Conservation (phyloP, 2,113 vertebrate genomes). For the Tachuris rubrigastra region DNA sequence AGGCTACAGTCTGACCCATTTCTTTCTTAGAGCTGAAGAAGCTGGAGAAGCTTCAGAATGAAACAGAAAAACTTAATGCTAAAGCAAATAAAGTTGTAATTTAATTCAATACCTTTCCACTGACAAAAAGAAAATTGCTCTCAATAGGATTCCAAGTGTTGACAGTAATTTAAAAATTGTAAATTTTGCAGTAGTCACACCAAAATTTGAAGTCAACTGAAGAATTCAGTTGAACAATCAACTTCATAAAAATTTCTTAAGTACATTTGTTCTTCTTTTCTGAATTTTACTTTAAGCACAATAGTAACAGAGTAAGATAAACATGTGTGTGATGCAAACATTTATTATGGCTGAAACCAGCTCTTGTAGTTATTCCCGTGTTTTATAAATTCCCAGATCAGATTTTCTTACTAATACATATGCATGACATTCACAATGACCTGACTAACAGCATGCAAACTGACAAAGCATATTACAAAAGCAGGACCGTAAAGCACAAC, state of each 20-base stretch:
- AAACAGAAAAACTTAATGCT: not conserved
- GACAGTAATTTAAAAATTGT: not conserved
- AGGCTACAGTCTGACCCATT: not conserved
- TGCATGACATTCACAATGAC: conserved; percentile 72
- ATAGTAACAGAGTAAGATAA: not conserved
- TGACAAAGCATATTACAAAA: conserved; percentile 72
- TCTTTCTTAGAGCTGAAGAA: not conserved
- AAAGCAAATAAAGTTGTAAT: not conserved
- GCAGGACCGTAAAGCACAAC: conserved; percentile 45
- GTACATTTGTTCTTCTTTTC: not conserved
- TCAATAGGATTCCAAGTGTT: not conserved
- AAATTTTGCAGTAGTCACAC: not conserved
- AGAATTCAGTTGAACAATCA: not conserved
- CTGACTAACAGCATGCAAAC: conserved; percentile 62
- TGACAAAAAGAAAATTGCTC: not conserved
- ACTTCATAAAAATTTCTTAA: not conserved
- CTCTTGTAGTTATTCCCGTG: not conserved
- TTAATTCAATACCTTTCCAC: not conserved
- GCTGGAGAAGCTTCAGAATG: not conserved
- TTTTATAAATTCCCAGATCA: conserved; percentile 71
- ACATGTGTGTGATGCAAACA: not conserved
- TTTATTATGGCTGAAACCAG: not conserved
- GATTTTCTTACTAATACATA: conserved; percentile 79
- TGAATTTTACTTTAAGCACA: not conserved
- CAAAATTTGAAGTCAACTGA: not conserved